Evolutionary conservation across 2,888 invertebrate genomes (phyloP), one percentile per base, ranked within the genome.

Genomic region (Melanchra persicariae): DNA sequence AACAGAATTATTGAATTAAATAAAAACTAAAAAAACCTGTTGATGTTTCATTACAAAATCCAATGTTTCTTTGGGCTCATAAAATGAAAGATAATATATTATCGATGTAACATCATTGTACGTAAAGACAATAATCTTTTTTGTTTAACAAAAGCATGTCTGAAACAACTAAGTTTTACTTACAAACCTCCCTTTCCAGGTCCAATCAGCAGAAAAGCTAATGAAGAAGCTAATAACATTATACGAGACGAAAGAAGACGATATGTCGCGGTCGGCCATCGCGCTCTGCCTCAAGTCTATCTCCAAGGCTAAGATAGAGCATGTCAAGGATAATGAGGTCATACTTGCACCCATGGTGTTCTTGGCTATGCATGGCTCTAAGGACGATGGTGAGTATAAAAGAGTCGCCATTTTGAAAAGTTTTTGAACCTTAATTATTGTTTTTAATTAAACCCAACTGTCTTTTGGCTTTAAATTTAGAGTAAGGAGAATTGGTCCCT

Each of bases 301-400:
- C 76, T 97, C 98, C 59, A 97, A 97, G 84, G 97, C 98, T 66
- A 98, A 98, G 93, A 98, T 98, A 81, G 99, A 99, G 78, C 96
- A 98, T 66, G 93, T 99, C 54, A 98, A 98, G 88, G 97, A 98
- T 87, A 98, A 98, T 89, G 97, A 98, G 43, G 97, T 96, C 12
- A 93, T 97, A 37, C 96, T 98, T 15, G 96, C 99, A 84, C 99
- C 99, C 0, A 95, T 99, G 69, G 97, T 98, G 30, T 99, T 99
- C 91, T 97, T 98, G 81, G 99, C 98, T 17, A 99, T 98, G 98
- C 99, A 99, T 88, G 98, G 97, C 24, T 97, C 97, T 85, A 97
- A 97, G 88, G 97, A 96, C 22, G 97, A 97, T 30, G 97, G 96
- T 96, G 80, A 85, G 84, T 55, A 6, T n/a, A 17, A 34, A 49